Evolutionary conservation across 1,140 invertebrate species (phyloP).

Genomic region (roundworm (Caenorhabditis elegans)): WBcel235 BX284603.4:1821001-1821500

Average conservation of each 20-base stretch:
- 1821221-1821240: background rate
- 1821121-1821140: too few species aligned
- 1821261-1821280: background rate
- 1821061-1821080: too few species aligned
- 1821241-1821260: background rate
- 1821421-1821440: background rate
- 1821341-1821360: background rate
- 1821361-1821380: background rate
- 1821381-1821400: background rate
- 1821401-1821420: constrained; percentile 1
- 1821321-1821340: background rate
- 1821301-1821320: background rate
- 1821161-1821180: too few species aligned
- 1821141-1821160: too few species aligned
- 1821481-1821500: constrained; percentile 33
- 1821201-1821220: background rate
- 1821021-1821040: too few species aligned
- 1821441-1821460: background rate
- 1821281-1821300: background rate
- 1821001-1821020: too few species aligned
- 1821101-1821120: too few species aligned
- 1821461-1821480: background rate
- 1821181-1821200: too few species aligned
- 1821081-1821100: too few species aligned
- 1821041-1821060: too few species aligned